Base-by-base conservation (phyloP, 2,888 invertebrate species). In the Thereva nobilitata region DNA sequence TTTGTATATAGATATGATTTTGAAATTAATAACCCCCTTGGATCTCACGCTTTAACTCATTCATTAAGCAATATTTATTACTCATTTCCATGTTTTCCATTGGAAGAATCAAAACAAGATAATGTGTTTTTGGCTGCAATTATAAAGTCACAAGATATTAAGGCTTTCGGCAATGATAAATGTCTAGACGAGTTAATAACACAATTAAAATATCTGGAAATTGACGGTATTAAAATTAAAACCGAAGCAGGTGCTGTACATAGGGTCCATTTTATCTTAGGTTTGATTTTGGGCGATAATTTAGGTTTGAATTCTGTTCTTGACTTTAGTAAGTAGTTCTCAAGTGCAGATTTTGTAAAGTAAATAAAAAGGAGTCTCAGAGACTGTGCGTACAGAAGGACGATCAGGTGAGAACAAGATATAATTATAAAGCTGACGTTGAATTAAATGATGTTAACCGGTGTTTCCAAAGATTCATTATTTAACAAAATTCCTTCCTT, bases 201-300 rank as follows among this genome's bases (percentile, higher is more conserved):
- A 2, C 47, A 50, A 9, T 9, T 70, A 34, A 66, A 54, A n/a
- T 40, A 55, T n/a, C 8, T 68, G 4, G 69, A 55, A 65, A 49
- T 5, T 5, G 12, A 55, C 6, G 55, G 41, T 9, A 38, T 55
- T 3, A 6, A 38, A 23, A 54, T 70, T 40, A 49, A 45, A 2
- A 68, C 52, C 1, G 5, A 42, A 52, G 35, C 44, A n/a, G 64
- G 44, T n/a, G 4, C 10, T 5, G 49, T 49, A 6, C 49, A 45
- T 37, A 67, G 45, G 7, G 55, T 70, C 7, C n/a, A 66, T 23
- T 66, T 66, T 44, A 42, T 70, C 8, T 47, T 68, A 42, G 67
- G 66, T 0, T 9, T 66, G 1, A 41, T 68, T 4, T 23, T 66
- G 7, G 70, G 67, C 0, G 70, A 70, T 47, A 70, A 70, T 49